These are phyloP conservation scores for Oegoconia quadripuncta DNA, from an alignment of 2,888 invertebrate genomes.

Conservation along the genomic window DNA sequence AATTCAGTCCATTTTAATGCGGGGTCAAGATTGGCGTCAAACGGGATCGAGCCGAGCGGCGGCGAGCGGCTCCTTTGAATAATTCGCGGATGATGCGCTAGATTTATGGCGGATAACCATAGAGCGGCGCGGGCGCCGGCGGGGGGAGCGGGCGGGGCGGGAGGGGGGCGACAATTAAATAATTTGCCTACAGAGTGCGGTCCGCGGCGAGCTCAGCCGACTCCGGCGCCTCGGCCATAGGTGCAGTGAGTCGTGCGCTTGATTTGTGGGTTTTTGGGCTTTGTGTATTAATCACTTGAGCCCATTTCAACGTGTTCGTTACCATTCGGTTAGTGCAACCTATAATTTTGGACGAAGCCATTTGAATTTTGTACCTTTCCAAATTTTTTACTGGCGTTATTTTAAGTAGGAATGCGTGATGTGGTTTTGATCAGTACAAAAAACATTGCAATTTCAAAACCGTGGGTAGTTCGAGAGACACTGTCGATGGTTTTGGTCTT, in stretches of 20 bases:
- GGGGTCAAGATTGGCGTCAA: slow-evolving; percentile 10
- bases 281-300: background rate
- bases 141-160: no score
- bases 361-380: background rate
- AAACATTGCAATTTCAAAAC: no score
- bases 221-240: slow-evolving; percentile 19
- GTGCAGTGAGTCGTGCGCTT: background rate
- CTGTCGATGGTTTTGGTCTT: no score
- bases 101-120: slow-evolving; percentile 73
- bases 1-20: slow-evolving; percentile 6
- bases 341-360: slow-evolving; percentile 6
- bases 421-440: no score
- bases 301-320: slow-evolving; percentile 1
- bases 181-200: slow-evolving; percentile 62
- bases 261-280: background rate
- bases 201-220: slow-evolving; percentile 8
- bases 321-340: slow-evolving; percentile 1
- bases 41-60: slow-evolving; percentile 8
- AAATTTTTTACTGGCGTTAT: background rate
- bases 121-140: slow-evolving; percentile 52
- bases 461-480: no score
- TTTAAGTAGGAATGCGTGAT: no score
- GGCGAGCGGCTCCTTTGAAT: slow-evolving; percentile 65
- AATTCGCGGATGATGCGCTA: slow-evolving; percentile 63
- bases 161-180: slow-evolving; percentile 65